Evolutionary conservation across 1,140 invertebrate genomes (phyloP), one percentile per base, ranked within the genome.

Genomic region (Drosophila prosaltans): DNA sequence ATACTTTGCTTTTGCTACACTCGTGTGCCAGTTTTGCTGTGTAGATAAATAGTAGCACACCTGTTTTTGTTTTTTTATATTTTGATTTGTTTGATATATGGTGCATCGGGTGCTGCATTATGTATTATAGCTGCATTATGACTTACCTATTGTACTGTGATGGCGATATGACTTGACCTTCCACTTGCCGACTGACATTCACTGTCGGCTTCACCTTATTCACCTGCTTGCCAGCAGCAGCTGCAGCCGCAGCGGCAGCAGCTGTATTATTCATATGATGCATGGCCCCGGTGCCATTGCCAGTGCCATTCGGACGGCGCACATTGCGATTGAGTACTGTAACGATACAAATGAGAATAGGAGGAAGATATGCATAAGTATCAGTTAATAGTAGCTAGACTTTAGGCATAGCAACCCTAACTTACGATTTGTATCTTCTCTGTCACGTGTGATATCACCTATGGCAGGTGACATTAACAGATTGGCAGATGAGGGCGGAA

Each of bases 121-220:
- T 51, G 45, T 48, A 48, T 21, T 61, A 58, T 26, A 77, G 40
- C 16, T 30, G 39, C 61, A 7, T 39, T 43, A 1, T 30, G 39
- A 83, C 82, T 92, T 92, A 94, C 92, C 92, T 90, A 73, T 92
- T 92, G 71, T 92, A 92, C 60, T 91, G 90, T 28, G 91, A 92
- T 36, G 93, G 93, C 61, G 93, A 94, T 70, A 93, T 92, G 43
- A 92, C 81, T 60, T 93, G 88, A 71, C 92, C 95, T 77, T 97
- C 94, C 94, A 93, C 96, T 94, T 89, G 84, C 10, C 83, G 69
- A 65, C 84, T 86, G 43, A 88, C 81, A 89, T 96, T 97, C 59
- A 96, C 95, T 84, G 96, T 97, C 39, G 96, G 96, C 92, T 97
- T 97, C 80, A 97, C 96, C 93, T 97, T 97, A 93, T 97, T 97